Evolutionary conservation across 2,113 vertebrate genomes (phyloP).

Genomic region (Anguilla rostrata): DNA sequence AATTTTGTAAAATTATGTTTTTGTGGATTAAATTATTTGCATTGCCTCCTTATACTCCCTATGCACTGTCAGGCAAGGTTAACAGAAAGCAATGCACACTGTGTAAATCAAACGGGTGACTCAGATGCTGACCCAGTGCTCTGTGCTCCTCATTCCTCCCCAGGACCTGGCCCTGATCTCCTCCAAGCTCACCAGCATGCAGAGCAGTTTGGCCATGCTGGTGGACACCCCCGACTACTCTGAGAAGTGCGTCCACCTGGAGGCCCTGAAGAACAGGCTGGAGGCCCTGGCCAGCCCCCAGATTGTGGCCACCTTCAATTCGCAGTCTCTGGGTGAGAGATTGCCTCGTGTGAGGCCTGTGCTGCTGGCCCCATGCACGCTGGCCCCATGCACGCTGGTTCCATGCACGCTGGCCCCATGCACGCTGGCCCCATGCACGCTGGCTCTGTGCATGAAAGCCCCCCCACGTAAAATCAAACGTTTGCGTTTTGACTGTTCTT

Average conservation of each 20-base stretch:
- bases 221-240: constrained; percentile 96
- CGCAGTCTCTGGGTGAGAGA: constrained; percentile 82
- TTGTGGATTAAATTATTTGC: too few relatives aligned
- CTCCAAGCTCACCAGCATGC: constrained; percentile 91
- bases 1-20: too few relatives aligned
- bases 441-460: background rate
- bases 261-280: constrained; percentile 92
- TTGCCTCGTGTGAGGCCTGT: background rate
- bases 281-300: constrained; percentile 94
- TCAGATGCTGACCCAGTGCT: background rate
- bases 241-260: constrained; percentile 93
- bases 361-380: background rate
- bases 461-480: too few relatives aligned
- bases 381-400: background rate
- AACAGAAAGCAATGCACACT: too few relatives aligned
- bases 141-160: constrained; percentile 20
- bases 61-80: too few relatives aligned
- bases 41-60: too few relatives aligned
- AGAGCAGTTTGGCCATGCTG: constrained; percentile 91
- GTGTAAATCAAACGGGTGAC: background rate
- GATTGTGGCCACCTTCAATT: constrained; percentile 87
- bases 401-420: too few relatives aligned
- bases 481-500: background rate
- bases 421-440: too few relatives aligned
- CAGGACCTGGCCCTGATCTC: constrained; percentile 89